A percentile compares a stretch with the other conserved stretches of the same genome.
Conservation (phyloP, 2,888 invertebrate species). For the Galeruca laticollis region DNA sequence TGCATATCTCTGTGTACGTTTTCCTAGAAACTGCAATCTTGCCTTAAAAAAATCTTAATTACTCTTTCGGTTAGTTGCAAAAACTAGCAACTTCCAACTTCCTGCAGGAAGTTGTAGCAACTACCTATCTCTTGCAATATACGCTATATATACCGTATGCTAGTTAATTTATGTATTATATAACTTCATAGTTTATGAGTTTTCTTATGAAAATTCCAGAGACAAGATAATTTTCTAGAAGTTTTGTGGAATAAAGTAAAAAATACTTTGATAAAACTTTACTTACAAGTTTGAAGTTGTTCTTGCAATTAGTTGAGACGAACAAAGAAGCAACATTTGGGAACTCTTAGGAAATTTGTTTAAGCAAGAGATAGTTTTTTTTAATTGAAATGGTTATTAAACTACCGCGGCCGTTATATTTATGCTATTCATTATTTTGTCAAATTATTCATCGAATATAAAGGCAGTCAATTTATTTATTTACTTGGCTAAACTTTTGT, state of each 20-base stretch:
- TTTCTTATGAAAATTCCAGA: slow-evolving; percentile 7
- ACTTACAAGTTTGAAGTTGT: neutral
- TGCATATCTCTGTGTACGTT: neutral
- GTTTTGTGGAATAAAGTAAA: neutral
- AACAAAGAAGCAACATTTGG: neutral
- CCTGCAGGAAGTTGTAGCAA: neutral
- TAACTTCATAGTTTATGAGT: slow-evolving; percentile 13
- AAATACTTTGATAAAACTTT: neutral
- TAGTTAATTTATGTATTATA: slow-evolving; percentile 12
- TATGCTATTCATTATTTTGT: too few relatives aligned
- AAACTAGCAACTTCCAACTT: neutral
- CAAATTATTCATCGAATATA: too few relatives aligned
- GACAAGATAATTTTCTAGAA: neutral
- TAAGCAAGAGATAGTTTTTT: neutral
- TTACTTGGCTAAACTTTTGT: too few relatives aligned
- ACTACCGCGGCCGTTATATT: too few relatives aligned
- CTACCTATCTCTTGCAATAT: neutral
- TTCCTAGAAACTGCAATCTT: neutral
- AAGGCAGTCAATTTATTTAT: too few relatives aligned
- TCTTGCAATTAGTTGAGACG: neutral
- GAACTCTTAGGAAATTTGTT: neutral
- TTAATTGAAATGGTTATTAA: too few relatives aligned
- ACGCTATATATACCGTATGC: neutral
- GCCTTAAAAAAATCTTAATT: neutral
- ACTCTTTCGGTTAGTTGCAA: neutral